Evolutionary conservation across 2,113 vertebrate genomes (phyloP), one percentile per base, ranked within the genome.

Genomic region (Otolemur garnettii): DNA sequence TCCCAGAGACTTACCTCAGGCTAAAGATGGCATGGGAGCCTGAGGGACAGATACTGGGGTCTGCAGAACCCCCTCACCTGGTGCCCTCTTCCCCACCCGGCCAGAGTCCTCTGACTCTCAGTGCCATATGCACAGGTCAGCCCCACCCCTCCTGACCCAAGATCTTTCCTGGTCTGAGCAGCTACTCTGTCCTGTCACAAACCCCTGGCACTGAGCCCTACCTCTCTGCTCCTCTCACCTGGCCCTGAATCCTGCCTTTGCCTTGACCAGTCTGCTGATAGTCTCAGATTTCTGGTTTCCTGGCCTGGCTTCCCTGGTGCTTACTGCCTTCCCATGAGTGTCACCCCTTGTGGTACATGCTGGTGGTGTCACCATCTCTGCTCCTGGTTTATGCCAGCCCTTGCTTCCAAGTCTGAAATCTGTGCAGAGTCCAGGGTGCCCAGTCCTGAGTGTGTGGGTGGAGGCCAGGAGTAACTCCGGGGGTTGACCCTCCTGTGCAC

Each of bases 231-330:
- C 7, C 68, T 60, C 59, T 22, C 4, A 26, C 33, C 22, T 64
- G 35, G 45, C n/a, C 30, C 57, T 22, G 8, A 86, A 42, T n/a
- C 22, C 77, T n/a, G 42, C 45, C 53, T 68, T 30, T 60, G 82
- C 60, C 53, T 72, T 50, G 72, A 21, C 26, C 42, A 4, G 60
- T 64, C 45, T 89, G n/a, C 42, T 14, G 66, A 17, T 33, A 50
- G 38, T 81, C 75, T 89, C 87, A 82, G 60, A 26, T 78, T 79
- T 45, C 74, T 75, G 50, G 50, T 57, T 72, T 33, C 13, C 79
- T 93, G 74, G 55, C 30, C 28, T 5, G 1, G 66, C 19, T 75
- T 81, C 22, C 4, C 87, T 71, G 74, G 64, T 80, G 62, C 57
- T 7, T 19, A 22, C 59, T 18, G 24, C 14, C 7, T 82, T 88